Conservation (phyloP, 2,797 vertebrate species). For the Botia kubotai region DNA sequence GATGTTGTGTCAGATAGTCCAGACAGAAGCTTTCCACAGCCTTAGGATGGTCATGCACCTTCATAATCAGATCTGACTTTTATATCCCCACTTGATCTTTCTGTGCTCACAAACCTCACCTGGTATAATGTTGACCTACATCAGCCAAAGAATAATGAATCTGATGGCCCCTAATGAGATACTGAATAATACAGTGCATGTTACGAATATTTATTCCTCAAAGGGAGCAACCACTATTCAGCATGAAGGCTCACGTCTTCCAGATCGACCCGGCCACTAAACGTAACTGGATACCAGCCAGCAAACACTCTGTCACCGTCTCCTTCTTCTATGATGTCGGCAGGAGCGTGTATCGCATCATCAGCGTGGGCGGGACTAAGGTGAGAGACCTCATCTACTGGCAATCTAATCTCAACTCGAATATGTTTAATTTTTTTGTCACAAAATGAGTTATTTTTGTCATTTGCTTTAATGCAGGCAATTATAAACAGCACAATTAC, state of each 20-base stretch:
- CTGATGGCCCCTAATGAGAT: neutral
- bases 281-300: constrained; percentile 94
- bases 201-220: constrained; percentile 25
- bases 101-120: neutral
- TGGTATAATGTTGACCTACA: neutral
- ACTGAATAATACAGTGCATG: constrained; percentile 6
- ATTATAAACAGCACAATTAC: constrained; percentile 98
- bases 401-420: constrained; percentile 4
- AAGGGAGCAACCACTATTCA: constrained; percentile 97
- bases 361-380: constrained; percentile 96
- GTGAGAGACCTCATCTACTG: constrained; percentile 68
- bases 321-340: constrained; percentile 95
- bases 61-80: constrained; percentile 8
- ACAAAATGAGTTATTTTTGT: neutral
- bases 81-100: constrained; percentile 18
- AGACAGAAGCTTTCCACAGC: neutral
- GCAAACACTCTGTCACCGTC: constrained; percentile 92
- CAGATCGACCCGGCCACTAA: constrained; percentile 96
- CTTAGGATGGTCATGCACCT: neutral
- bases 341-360: constrained; percentile 92
- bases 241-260: constrained; percentile 94
- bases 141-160: constrained; percentile 6
- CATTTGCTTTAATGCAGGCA: constrained; percentile 75
- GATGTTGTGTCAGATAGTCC: neutral
- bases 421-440: constrained; percentile 10